phyloP scores from a whole-genome alignment of 2,797 vertebrate genomes.

The Coranthus polyacanthus region DNA sequence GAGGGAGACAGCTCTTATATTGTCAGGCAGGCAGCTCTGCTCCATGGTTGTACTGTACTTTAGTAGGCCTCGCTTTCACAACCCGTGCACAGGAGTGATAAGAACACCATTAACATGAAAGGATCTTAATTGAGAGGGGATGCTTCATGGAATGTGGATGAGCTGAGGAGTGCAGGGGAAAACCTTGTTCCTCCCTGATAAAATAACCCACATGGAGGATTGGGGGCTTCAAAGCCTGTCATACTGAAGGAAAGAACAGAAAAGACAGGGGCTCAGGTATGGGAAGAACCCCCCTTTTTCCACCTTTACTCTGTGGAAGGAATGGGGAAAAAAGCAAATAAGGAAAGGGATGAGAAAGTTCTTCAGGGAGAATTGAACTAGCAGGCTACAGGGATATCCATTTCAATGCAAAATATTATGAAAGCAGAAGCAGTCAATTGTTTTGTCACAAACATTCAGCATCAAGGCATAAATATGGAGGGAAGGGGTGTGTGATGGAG shows the following conservation, averaged over 20 bases:
- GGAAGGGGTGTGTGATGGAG: constrained; percentile 47
- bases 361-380: constrained; percentile 66
- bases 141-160: constrained; percentile 68
- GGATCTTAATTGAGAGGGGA: constrained; percentile 85
- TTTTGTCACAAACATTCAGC: constrained; percentile 79
- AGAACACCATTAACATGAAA: constrained; percentile 84
- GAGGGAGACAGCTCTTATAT: constrained; percentile 50
- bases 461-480: constrained; percentile 66
- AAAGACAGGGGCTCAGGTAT: constrained; percentile 64
- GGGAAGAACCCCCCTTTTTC: constrained; percentile 46
- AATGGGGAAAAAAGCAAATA: constrained; percentile 47
- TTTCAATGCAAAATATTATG: constrained; percentile 75
- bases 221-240: constrained; percentile 73
- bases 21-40: constrained; percentile 63
- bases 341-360: constrained; percentile 55
- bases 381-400: constrained; percentile 70
- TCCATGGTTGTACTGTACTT: constrained; percentile 62
- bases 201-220: constrained; percentile 69
- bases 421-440: constrained; percentile 76
- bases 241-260: constrained; percentile 54
- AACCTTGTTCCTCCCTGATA: constrained; percentile 75
- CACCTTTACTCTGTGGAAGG: constrained; percentile 41
- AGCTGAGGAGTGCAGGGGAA: constrained; percentile 56
- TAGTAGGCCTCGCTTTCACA: constrained; percentile 74
- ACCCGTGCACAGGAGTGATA: constrained; percentile 74